These are phyloP conservation scores for Oncorhynchus mykiss DNA, from an alignment of 2,113 vertebrate genomes.

Conservation along the genomic window DNA sequence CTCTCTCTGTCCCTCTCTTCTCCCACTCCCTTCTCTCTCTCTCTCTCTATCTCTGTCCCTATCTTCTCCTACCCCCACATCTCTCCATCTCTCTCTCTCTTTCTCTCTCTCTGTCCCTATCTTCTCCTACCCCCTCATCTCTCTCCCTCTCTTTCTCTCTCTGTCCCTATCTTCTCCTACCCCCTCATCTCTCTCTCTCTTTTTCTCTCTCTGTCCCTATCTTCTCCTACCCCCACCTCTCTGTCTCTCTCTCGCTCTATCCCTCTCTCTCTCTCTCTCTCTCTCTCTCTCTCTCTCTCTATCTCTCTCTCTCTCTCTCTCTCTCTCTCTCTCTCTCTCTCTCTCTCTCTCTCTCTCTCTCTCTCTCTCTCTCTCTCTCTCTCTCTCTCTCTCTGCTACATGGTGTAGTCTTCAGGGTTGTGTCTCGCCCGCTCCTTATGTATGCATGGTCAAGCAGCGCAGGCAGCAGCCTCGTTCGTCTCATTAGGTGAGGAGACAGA, in stretches of 20 bases:
- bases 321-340: not conserved
- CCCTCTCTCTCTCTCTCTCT: not conserved
- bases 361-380: too few species aligned
- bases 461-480: slow-evolving; percentile 80
- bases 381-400: too few species aligned
- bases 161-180: too few species aligned
- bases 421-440: slow-evolving; percentile 71
- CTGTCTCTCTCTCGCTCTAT: not conserved
- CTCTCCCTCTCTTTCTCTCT: too few species aligned
- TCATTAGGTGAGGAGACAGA: slow-evolving; percentile 82
- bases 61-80: too few species aligned
- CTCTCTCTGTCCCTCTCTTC: not conserved
- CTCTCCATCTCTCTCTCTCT: too few species aligned
- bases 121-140: not conserved
- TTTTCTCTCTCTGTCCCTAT: not conserved
- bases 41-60: not conserved
- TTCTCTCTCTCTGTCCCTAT: too few species aligned
- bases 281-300: not conserved
- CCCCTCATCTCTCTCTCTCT: not conserved
- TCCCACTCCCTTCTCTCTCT: too few species aligned
- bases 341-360: not conserved
- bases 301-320: too few species aligned
- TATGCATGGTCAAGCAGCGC: slow-evolving; percentile 82
- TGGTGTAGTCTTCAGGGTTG: slow-evolving; percentile 5
- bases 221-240: too few species aligned